These are phyloP conservation scores for Seriola aureovittata DNA, from an alignment of 2,113 vertebrate species.

Conservation along the genomic window DNA sequence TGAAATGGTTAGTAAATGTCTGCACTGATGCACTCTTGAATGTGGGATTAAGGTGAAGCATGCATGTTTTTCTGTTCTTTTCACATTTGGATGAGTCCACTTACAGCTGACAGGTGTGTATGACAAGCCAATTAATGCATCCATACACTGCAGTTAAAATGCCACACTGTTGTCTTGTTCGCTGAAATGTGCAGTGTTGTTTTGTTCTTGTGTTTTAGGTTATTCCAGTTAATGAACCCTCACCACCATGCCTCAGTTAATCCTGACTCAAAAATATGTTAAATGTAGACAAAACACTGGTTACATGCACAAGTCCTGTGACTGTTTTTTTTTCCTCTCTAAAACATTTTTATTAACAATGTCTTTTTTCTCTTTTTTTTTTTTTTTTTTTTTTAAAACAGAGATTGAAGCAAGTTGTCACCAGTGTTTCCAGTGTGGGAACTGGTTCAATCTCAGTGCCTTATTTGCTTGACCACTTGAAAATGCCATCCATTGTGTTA, in stretches of 20 bases:
- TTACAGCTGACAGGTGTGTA: constrained; percentile 2
- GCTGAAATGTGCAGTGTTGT: constrained; percentile 29
- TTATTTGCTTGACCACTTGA: constrained; percentile 39
- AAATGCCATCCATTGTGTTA: constrained; percentile 42
- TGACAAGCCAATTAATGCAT: constrained; percentile 5
- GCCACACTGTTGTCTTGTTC: constrained; percentile 33
- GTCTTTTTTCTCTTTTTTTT: background rate
- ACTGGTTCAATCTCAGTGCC: constrained; percentile 23
- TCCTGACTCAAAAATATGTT: constrained; percentile 7
- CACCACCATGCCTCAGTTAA: constrained; percentile 24
- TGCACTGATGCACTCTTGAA: constrained; percentile 59
- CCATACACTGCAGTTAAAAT: constrained; percentile 15
- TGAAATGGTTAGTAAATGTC: constrained; percentile 38
- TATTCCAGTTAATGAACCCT: background rate
- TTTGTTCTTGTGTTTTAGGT: constrained; percentile 21
- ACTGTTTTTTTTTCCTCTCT: constrained; percentile 3
- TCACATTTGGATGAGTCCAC: constrained; percentile 4
- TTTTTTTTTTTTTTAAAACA: background rate
- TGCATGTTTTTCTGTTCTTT: constrained; percentile 29
- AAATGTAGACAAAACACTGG: constrained; percentile 4
- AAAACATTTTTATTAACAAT: constrained; percentile 14
- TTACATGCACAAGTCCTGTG: background rate
- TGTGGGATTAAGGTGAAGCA: constrained; percentile 24
- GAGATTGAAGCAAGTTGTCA: background rate
- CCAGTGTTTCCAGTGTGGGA: constrained; percentile 40